phyloP scores from a whole-genome alignment of 2,888 invertebrate genomes.

The Norana najaformis region DNA sequence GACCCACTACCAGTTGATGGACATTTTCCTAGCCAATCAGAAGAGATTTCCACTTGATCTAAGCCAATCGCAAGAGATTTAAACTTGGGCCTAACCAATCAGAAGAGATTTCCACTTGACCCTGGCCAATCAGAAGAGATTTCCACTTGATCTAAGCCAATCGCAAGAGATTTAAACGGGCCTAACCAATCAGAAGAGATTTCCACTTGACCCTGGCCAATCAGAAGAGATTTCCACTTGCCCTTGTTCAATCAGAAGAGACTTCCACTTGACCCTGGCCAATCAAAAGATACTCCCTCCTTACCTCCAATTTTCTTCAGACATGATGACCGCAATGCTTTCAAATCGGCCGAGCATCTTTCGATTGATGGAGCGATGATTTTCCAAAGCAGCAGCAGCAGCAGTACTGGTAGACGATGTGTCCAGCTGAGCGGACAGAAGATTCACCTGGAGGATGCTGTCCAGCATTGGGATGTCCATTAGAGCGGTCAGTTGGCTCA shows the following conservation, averaged over 20 bases:
- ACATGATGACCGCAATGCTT: neutral
- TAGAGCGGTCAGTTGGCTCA: constrained; percentile 16
- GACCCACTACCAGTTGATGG: no score
- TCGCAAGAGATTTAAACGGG: no score
- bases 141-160: neutral
- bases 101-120: neutral
- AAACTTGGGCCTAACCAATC: neutral
- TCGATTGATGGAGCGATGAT: neutral
- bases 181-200: no score
- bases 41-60: neutral
- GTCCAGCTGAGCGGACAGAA: neutral
- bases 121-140: neutral
- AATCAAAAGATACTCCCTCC: neutral
- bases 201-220: neutral
- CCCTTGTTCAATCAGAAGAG: neutral
- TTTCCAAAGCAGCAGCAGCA: neutral
- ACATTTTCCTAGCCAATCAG: neutral
- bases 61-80: neutral
- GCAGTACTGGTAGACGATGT: neutral
- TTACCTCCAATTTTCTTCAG: constrained; percentile 19
- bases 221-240: no score
- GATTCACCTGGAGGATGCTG: neutral
- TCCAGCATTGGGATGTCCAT: constrained; percentile 19
- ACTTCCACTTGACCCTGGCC: neutral
- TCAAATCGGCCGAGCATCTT: neutral